Evolutionary conservation across 2,113 vertebrate species (phyloP).

Genomic region (Platycercus adscitus): DNA sequence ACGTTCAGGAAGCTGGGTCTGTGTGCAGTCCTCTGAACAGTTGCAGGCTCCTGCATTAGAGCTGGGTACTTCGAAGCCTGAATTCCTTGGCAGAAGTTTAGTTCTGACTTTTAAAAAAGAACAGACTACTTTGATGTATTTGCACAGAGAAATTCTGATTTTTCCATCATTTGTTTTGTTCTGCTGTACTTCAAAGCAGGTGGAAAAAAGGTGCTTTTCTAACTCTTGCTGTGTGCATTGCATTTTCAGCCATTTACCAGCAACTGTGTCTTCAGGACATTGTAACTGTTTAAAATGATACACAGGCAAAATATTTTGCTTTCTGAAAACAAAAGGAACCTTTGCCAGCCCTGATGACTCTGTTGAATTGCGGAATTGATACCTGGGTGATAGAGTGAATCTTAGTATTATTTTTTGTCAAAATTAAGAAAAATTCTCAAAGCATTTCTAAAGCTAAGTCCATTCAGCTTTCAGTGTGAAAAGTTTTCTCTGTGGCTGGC

Average conservation of each 20-base stretch:
- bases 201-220: not conserved
- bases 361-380: not conserved
- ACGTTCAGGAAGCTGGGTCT: not conserved
- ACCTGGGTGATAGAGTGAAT: not conserved
- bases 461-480: not conserved
- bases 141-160: not conserved
- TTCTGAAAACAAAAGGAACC: not conserved
- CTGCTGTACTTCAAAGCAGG: accelerated
- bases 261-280: not conserved
- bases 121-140: not conserved
- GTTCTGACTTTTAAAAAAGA: not conserved
- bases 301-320: not conserved
- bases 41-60: not conserved
- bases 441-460: not conserved
- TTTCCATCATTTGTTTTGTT: not conserved
- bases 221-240: not conserved
- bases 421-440: not conserved
- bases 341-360: not conserved
- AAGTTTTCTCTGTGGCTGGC: not conserved
- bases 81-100: not conserved
- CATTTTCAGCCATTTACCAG: not conserved
- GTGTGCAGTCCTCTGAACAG: not conserved
- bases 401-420: not conserved
- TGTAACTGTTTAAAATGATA: not conserved
- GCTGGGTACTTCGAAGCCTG: not conserved